Percentiles rank a stretch among this genome's conserved stretches.
Evolutionary conservation across 2,888 invertebrate species (phyloP).

Genomic region (Nomada ferruginata): DNA sequence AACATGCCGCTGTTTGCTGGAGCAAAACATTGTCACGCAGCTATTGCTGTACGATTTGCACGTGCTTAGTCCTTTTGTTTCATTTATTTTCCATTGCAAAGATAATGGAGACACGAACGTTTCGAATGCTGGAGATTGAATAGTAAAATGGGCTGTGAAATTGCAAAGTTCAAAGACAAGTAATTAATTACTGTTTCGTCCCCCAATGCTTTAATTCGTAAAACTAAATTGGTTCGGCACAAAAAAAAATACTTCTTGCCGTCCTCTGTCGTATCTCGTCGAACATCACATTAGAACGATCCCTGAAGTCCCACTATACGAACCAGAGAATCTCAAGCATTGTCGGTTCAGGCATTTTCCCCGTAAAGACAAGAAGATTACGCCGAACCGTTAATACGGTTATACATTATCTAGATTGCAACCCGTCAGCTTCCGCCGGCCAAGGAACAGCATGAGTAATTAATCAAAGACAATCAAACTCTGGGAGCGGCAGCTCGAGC

Average conservation of each 20-base stretch:
- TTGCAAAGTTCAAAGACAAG: neutral
- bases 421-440: conserved; percentile 75
- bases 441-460: conserved; percentile 80
- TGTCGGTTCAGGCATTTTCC: conserved; percentile 35
- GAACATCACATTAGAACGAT: neutral
- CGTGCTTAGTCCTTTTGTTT: conserved; percentile 63
- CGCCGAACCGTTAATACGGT: conserved; percentile 79
- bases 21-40: conserved; percentile 48
- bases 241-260: too few relatives aligned
- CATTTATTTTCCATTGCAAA: conserved; percentile 56
- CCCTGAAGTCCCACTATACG: neutral
- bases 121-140: neutral
- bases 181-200: too few relatives aligned
- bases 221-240: too few relatives aligned
- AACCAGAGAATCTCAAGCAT: neutral
- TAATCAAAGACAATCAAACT: conserved; percentile 84
- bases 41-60: conserved; percentile 34
- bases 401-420: conserved; percentile 82
- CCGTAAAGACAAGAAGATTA: conserved; percentile 70
- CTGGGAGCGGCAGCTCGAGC: conserved; percentile 79
- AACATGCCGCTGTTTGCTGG: conserved; percentile 57
- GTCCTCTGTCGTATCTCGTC: neutral
- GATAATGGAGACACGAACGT: conserved; percentile 42
- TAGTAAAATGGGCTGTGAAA: neutral
- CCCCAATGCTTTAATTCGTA: too few relatives aligned